These are phyloP conservation scores for Conchocele bisecta DNA, from an alignment of 2,888 invertebrate genomes.

Conservation along the genomic window DNA sequence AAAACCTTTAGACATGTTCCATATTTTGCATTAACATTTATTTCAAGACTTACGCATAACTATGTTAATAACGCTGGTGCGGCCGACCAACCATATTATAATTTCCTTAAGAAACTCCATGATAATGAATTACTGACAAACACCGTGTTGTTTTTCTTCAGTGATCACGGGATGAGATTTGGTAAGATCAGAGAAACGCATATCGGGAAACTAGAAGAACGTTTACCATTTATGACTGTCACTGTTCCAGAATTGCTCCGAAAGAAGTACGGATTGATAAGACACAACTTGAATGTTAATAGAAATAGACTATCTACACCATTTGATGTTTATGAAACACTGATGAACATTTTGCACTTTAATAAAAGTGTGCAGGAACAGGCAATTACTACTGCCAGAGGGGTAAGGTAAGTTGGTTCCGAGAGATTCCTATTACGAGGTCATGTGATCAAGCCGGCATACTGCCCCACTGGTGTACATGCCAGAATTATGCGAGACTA, in stretches of 20 bases:
- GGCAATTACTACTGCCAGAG: too few relatives aligned
- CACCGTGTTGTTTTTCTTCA: slow-evolving; percentile 84
- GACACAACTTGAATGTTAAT: slow-evolving; percentile 87
- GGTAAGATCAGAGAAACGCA: slow-evolving; percentile 91
- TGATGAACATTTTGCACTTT: slow-evolving; percentile 86
- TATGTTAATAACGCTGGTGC: slow-evolving; percentile 90
- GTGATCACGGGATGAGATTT: slow-evolving; percentile 96
- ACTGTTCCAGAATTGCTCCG: slow-evolving; percentile 89
- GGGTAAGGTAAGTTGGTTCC: slow-evolving; percentile 89
- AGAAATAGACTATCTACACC: slow-evolving; percentile 88
- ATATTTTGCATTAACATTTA: slow-evolving; percentile 93
- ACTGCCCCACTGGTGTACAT: slow-evolving; percentile 94
- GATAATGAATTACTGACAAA: slow-evolving; percentile 63
- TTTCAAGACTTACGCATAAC: slow-evolving; percentile 92
- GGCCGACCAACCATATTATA: slow-evolving; percentile 87
- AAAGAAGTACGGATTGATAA: slow-evolving; percentile 86
- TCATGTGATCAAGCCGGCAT: slow-evolving; percentile 91
- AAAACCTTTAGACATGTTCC: slow-evolving; percentile 85
- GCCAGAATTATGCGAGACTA: slow-evolving; percentile 88
- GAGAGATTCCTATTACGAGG: slow-evolving; percentile 88
- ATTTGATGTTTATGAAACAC: slow-evolving; percentile 91
- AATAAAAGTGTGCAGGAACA: slow-evolving; percentile 8
- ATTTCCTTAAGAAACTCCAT: slow-evolving; percentile 85
- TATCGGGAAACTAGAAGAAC: slow-evolving; percentile 90
- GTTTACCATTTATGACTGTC: slow-evolving; percentile 91